Conservation (phyloP, 2,797 vertebrate genomes). For the Girardinus metallicus region DNA sequence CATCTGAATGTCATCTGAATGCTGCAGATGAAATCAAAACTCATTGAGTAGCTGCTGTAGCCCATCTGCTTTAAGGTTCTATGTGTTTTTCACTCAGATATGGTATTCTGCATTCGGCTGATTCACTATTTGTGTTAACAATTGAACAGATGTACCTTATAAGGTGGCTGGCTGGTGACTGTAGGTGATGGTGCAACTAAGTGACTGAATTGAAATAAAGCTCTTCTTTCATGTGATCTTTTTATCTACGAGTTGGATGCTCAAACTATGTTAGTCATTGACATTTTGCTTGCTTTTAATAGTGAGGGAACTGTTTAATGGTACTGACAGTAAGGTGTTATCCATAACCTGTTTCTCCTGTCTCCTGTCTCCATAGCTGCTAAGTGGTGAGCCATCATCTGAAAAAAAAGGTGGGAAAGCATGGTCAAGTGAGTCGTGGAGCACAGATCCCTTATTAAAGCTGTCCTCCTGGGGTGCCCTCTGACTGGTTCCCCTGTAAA, state of each 20-base stretch:
- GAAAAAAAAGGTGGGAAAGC: slow-evolving; percentile 52
- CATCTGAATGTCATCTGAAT: not conserved
- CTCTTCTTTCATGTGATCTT: slow-evolving; percentile 51
- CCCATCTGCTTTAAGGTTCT: not conserved
- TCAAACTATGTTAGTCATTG: slow-evolving; percentile 56
- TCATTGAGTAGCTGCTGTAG: not conserved
- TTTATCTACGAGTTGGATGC: slow-evolving; percentile 35
- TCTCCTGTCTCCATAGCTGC: slow-evolving; percentile 54
- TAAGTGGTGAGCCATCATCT: slow-evolving; percentile 68
- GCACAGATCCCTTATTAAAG: slow-evolving; percentile 78
- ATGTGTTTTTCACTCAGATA: not conserved
- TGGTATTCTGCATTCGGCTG: not conserved
- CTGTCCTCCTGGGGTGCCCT: slow-evolving; percentile 78
- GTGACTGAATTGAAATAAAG: slow-evolving; percentile 43
- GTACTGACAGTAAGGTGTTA: slow-evolving; percentile 57
- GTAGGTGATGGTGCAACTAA: slow-evolving; percentile 62
- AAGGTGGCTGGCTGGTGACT: slow-evolving; percentile 20
- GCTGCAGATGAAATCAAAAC: not conserved
- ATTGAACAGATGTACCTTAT: not conserved
- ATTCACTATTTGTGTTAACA: not conserved
- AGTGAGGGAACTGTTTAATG: slow-evolving; percentile 50
- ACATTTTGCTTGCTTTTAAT: slow-evolving; percentile 55
- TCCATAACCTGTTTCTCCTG: slow-evolving; percentile 59
- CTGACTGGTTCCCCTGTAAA: slow-evolving; percentile 80
- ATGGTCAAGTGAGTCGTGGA: slow-evolving; percentile 59